Conservation (phyloP, 2,797 vertebrate genomes). For the Mormyrus proboscirostris region DNA sequence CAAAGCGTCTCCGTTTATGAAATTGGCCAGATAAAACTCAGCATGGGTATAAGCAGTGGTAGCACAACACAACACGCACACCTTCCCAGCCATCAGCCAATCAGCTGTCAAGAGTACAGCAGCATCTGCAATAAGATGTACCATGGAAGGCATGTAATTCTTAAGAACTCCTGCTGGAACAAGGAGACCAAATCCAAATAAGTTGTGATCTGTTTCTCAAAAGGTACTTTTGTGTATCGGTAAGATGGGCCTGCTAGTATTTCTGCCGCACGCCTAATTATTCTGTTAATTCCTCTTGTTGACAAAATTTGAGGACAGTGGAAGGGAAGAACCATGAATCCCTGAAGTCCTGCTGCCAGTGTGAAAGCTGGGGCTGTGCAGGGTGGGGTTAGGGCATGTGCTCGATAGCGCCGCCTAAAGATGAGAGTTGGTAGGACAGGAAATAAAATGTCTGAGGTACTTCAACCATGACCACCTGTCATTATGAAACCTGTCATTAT, state of each 20-base stretch:
- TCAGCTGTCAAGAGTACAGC: neutral
- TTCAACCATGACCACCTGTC: neutral
- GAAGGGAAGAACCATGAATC: neutral
- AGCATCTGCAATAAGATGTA: neutral
- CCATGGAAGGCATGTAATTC: neutral
- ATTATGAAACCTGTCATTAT: neutral
- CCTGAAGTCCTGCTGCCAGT: neutral
- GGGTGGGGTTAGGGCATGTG: neutral
- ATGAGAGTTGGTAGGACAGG: neutral
- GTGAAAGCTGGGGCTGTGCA: neutral
- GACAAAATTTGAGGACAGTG: neutral
- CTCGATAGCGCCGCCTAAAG: neutral
- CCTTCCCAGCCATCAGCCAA: neutral
- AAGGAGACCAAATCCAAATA: constrained; percentile 8
- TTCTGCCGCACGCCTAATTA: neutral
- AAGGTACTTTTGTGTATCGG: neutral
- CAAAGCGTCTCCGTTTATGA: neutral
- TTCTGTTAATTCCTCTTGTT: neutral
- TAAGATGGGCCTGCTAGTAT: neutral
- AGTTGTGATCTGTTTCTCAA: neutral
- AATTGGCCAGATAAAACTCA: neutral
- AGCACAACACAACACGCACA: neutral
- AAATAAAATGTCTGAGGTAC: neutral
- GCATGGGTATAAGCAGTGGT: neutral
- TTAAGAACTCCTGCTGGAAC: neutral